Conservation (phyloP, 1,140 invertebrate species). For the Eufriesea mexicana region DNA sequence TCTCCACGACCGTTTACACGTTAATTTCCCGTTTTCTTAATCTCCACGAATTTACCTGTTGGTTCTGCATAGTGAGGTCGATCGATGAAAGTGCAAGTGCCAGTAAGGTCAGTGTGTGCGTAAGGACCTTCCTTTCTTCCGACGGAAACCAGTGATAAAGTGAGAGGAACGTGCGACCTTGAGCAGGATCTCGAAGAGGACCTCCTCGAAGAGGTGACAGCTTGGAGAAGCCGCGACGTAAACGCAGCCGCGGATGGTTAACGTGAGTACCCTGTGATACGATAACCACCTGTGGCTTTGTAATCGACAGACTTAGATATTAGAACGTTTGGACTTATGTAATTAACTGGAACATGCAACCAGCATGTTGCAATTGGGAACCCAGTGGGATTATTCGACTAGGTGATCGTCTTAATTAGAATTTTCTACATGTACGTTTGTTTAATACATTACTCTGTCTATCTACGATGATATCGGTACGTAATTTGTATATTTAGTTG, state of each 20-base stretch:
- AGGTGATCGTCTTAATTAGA: not conserved
- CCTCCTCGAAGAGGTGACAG: conserved; percentile 40
- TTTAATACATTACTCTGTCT: not conserved
- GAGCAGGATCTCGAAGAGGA: conserved; percentile 34
- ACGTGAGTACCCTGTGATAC: conserved; percentile 57
- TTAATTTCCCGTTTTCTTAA: not conserved
- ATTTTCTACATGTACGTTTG: not conserved
- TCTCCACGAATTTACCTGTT: not conserved
- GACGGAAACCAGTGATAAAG: conserved; percentile 56
- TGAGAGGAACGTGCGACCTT: conserved; percentile 36
- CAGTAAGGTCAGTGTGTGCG: conserved; percentile 56
- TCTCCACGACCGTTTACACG: not conserved
- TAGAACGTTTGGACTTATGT: not conserved
- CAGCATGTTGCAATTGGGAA: not conserved
- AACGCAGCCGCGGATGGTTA: conserved; percentile 66
- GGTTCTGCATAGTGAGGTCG: conserved; percentile 35
- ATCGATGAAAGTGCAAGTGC: conserved; percentile 55
- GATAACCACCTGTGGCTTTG: not conserved
- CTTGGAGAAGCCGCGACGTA: conserved; percentile 46
- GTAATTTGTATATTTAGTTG: not conserved
- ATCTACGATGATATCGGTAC: too few species aligned
- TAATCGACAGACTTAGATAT: not conserved
- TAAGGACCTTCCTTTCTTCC: conserved; percentile 45
- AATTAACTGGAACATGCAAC: not conserved
- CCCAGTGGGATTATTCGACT: too few species aligned